Evolutionary conservation across 2,888 invertebrate species (phyloP).

Genomic region (Ophion costatus): DNA sequence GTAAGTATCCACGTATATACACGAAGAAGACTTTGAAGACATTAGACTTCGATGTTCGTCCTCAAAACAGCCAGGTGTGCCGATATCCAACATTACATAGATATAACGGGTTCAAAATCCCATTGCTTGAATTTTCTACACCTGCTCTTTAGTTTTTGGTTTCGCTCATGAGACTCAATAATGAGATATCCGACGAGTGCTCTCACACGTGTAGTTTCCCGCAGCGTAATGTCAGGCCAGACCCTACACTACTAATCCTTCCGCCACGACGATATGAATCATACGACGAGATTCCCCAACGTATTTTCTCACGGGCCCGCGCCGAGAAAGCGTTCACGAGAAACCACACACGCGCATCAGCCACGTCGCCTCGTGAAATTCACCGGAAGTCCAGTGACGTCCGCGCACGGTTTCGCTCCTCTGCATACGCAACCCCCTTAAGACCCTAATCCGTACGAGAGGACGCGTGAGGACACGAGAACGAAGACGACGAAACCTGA

Average conservation of each 20-base stretch:
- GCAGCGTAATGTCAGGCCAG: not conserved
- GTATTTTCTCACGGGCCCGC: slow-evolving; percentile 61
- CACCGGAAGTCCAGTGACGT: slow-evolving; percentile 59
- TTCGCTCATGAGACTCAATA: too few relatives aligned
- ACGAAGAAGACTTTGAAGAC: not conserved
- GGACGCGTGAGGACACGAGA: not conserved
- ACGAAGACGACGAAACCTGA: not conserved
- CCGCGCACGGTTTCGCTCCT: slow-evolving; percentile 20
- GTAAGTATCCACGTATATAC: not conserved
- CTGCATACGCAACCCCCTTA: not conserved
- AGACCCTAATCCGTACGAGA: not conserved
- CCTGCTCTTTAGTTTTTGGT: not conserved
- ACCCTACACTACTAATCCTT: not conserved
- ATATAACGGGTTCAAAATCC: not conserved
- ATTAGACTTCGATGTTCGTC: not conserved
- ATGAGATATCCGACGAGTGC: too few relatives aligned
- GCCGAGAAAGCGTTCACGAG: slow-evolving; percentile 6
- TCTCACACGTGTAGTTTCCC: too few relatives aligned
- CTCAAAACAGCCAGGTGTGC: not conserved
- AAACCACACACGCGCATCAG: slow-evolving; percentile 18
- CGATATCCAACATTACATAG: not conserved
- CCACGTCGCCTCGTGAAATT: slow-evolving; percentile 56
- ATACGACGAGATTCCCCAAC: slow-evolving; percentile 45
- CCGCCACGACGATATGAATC: not conserved
- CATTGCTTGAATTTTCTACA: not conserved